Evolutionary conservation across 2,113 vertebrate species (phyloP).

Genomic region (Cyanoderma ruficeps): DNA sequence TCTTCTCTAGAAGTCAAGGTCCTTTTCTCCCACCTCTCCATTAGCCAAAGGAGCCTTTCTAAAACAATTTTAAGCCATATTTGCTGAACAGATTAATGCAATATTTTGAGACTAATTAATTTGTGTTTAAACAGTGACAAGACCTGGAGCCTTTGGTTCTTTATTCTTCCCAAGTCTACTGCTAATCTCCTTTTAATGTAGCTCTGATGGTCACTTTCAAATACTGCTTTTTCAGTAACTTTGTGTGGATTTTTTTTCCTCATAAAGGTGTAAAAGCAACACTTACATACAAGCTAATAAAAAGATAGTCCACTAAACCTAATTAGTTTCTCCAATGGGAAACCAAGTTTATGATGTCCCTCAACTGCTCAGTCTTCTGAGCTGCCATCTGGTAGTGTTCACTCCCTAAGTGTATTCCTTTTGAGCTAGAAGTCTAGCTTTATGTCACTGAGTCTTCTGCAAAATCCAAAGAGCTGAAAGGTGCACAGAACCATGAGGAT

Average conservation of each 20-base stretch:
- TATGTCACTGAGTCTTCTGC: not conserved
- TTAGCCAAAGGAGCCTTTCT: not conserved
- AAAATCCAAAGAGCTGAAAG: not conserved
- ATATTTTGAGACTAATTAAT: constrained; percentile 37
- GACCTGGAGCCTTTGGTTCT: constrained; percentile 3
- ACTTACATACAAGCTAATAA: not conserved
- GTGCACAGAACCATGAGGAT: not conserved
- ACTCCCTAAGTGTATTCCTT: not conserved
- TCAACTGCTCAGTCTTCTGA: not conserved
- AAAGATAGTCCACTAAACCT: not conserved
- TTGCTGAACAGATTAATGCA: constrained; percentile 16
- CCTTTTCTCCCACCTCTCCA: not conserved
- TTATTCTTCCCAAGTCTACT: constrained; percentile 30
- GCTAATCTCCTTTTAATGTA: constrained; percentile 32
- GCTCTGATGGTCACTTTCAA: not conserved
- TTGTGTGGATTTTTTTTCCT: not conserved
- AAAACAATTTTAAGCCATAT: not conserved
- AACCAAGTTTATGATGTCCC: not conserved
- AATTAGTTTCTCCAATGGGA: not conserved
- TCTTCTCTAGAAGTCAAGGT: not conserved
- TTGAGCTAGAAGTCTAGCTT: not conserved
- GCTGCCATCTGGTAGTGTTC: not conserved
- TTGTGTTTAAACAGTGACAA: constrained; percentile 4
- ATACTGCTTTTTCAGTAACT: not conserved
- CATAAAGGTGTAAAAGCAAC: not conserved